phyloP scores from a whole-genome alignment of 2,888 invertebrate species.

The Meteorus colon region DNA sequence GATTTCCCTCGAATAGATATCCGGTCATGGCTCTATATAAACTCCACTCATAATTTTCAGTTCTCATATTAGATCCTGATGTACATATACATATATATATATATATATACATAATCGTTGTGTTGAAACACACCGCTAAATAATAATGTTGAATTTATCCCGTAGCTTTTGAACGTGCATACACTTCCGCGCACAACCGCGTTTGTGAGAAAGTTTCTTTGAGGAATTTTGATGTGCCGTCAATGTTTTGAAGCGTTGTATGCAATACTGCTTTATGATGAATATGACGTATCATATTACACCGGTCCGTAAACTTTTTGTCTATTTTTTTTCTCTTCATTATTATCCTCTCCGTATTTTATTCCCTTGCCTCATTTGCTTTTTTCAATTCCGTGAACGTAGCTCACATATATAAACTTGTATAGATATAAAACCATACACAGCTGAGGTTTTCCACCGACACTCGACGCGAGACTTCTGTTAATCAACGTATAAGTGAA shows the following conservation, averaged over 20 bases:
- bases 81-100: slow-evolving; percentile 6
- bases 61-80: slow-evolving; percentile 30
- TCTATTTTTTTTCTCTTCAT: slow-evolving; percentile 27
- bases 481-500: slow-evolving; percentile 13
- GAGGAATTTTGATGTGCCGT: slow-evolving; percentile 51
- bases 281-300: slow-evolving; percentile 52
- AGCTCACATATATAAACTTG: slow-evolving; percentile 2
- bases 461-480: slow-evolving; percentile 22
- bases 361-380: slow-evolving; percentile 15
- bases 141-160: slow-evolving; percentile 35
- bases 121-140: slow-evolving; percentile 30
- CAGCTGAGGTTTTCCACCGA: slow-evolving; percentile 26
- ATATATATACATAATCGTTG: slow-evolving; percentile 19
- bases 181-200: slow-evolving; percentile 14
- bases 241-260: slow-evolving; percentile 47
- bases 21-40: slow-evolving; percentile 22
- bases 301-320: slow-evolving; percentile 29
- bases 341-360: slow-evolving; percentile 20
- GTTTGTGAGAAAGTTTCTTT: slow-evolving; percentile 46
- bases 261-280: slow-evolving; percentile 52
- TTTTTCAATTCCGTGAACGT: slow-evolving; percentile 38
- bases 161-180: slow-evolving; percentile 33
- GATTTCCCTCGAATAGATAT: slow-evolving; percentile 38
- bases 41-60: slow-evolving; percentile 41
- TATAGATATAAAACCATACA: not conserved